Evolutionary conservation across 2,113 vertebrate species (phyloP).

Genomic region (Protobothrops flavoviridis): DNA sequence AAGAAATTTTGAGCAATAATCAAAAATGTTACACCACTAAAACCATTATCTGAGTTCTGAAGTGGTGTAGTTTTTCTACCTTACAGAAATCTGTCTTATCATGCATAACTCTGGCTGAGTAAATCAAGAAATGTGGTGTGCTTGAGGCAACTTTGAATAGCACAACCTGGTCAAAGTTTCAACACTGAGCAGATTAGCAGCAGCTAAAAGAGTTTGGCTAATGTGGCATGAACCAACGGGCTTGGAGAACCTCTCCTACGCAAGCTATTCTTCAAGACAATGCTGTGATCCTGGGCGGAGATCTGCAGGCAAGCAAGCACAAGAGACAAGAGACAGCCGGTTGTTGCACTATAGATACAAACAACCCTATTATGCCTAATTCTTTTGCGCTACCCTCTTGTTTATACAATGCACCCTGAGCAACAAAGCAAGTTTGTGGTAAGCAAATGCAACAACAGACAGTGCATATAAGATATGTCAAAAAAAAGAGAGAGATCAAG

Average conservation of each 20-base stretch:
- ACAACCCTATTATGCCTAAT: fast-evolving
- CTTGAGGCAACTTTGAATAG: fast-evolving
- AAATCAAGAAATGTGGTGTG: background rate
- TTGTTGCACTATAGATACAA: slow-evolving; percentile 11
- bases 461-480: background rate
- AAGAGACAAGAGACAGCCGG: background rate
- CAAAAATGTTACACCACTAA: background rate
- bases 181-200: background rate
- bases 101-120: background rate
- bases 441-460: background rate
- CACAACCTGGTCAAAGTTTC: background rate
- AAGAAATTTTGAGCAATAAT: background rate
- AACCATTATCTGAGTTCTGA: background rate
- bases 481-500: background rate
- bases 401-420: background rate
- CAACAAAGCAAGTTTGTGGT: background rate
- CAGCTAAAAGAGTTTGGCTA: slow-evolving; percentile 36
- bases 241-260: slow-evolving; percentile 31
- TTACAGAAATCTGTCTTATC: background rate
- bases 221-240: slow-evolving; percentile 60
- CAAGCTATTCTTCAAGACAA: slow-evolving; percentile 61
- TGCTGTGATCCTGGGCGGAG: slow-evolving; percentile 52
- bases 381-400: background rate
- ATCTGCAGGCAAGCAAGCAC: slow-evolving; percentile 51
- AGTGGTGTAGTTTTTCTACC: background rate